Evolutionary conservation across 2,888 invertebrate genomes (phyloP), one percentile per base, ranked within the genome.

Genomic region (Epistrophella euchroma): DNA sequence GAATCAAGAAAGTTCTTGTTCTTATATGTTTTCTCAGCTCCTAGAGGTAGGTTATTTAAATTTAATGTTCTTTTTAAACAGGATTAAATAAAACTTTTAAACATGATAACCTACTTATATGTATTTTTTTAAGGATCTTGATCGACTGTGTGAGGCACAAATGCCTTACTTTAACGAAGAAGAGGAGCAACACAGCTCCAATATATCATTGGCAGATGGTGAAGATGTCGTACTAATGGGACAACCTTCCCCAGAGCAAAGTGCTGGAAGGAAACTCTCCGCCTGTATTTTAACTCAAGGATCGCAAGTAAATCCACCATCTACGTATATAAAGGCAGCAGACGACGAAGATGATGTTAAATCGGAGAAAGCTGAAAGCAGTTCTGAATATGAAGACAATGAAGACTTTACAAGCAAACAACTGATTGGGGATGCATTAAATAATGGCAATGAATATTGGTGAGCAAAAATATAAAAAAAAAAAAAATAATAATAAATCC

Each of bases 61-160:
- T 77, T 62, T 7, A 43, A 43, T 52, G 13, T 52, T 15, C 13
- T 43, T 43, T 22, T 28, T 15, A 9, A 58, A 70, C 40, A 37
- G 58, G 45, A 75, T 76, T 47, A 72, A 35, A 50, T 58, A 58
- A 40, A 52, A 70, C 43, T 50, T 60, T 40, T 40, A 13, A 40
- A 52, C n/a, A 43, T n/a, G 17, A 43, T 32, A 10, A 17, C 19
- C 32, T 19, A 11, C 3, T 47, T 28, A 32, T 58, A 19, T 50
- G 35, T 37, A 9, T 22, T 50, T 50, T 13, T 52, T 28, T 1
- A 83, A 90, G 89, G 92, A 92, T 88, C 90, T 92, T 88, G 92
- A 92, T 88, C 89, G 89, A 3, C 72, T 92, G 84, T 90, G 91
- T 88, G 89, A 90, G 7, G 80, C 90, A 71, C 91, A 92, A 82